phyloP scores from a whole-genome alignment of 1,140 invertebrate species.

The Panulirus ornatus region DNA sequence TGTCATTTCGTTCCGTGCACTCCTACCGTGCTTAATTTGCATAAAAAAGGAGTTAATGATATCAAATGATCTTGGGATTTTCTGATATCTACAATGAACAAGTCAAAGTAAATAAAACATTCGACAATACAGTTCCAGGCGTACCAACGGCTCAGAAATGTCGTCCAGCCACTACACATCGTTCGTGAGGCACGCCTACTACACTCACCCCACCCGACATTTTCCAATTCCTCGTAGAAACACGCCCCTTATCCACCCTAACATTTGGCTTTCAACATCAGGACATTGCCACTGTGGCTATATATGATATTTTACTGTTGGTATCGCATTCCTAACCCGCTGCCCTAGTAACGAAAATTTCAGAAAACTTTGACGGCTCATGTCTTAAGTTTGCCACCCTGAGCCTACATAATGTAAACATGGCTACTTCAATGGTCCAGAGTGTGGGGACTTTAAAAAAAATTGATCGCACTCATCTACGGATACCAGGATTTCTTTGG shows the following conservation, averaged over 20 bases:
- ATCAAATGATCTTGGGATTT: background rate
- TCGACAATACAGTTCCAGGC: background rate
- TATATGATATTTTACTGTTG: too few species aligned
- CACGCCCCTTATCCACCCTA: too few species aligned
- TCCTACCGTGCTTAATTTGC: too few species aligned
- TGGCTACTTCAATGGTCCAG: background rate
- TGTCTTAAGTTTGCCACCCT: constrained; percentile 22
- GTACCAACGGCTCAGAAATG: constrained; percentile 7
- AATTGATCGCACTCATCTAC: background rate
- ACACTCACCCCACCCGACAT: background rate
- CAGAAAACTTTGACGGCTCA: constrained; percentile 45
- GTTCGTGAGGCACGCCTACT: constrained; percentile 67
- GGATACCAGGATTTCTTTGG: background rate
- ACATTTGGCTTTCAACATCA: background rate
- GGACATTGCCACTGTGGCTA: too few species aligned
- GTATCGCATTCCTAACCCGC: too few species aligned
- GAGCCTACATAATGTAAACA: constrained; percentile 29
- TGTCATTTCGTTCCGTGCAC: too few species aligned
- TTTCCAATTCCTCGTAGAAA: background rate
- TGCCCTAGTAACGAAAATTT: constrained; percentile 54
- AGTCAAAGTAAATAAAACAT: background rate
- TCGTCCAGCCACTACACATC: background rate
- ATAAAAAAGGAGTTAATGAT: too few species aligned
- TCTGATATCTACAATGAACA: background rate
- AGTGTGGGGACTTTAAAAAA: background rate